Evolutionary conservation across 2,888 invertebrate genomes (phyloP).

Genomic region (Meloe dianella): DNA sequence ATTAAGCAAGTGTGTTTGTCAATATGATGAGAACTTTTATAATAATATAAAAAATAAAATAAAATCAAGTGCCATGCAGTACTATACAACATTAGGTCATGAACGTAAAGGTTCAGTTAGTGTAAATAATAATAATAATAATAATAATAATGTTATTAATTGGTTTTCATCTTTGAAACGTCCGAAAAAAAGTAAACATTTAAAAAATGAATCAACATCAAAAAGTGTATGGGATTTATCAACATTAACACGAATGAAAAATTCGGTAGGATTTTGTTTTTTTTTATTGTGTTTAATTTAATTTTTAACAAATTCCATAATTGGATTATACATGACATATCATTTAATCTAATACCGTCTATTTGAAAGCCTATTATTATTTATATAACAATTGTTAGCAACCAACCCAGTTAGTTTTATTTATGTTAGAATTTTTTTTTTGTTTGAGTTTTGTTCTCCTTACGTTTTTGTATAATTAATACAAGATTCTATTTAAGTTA

Average conservation of each 20-base stretch:
- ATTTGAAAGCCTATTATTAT: neutral
- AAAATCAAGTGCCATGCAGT: conserved; percentile 30
- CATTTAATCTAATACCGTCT: neutral
- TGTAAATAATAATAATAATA: conserved; percentile 23
- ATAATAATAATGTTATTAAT: conserved; percentile 63
- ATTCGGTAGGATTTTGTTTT: conserved; percentile 40
- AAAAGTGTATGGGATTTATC: conserved; percentile 56
- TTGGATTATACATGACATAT: neutral
- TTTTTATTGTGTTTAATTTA: conserved; percentile 11
- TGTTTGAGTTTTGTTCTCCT: conserved; percentile 33
- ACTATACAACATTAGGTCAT: conserved; percentile 54
- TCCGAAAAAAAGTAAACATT: conserved; percentile 55
- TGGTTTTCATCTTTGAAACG: conserved; percentile 84
- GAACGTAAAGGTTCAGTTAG: conserved; percentile 70
- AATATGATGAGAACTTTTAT: too few relatives aligned
- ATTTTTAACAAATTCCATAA: neutral
- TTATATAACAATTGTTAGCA: conserved; percentile 18
- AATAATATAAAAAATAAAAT: neutral
- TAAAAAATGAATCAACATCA: conserved; percentile 45
- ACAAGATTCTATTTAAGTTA: conserved; percentile 16
- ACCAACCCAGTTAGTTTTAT: conserved; percentile 8
- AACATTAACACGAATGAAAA: conserved; percentile 42
- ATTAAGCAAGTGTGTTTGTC: too few relatives aligned
- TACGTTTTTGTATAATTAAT: conserved; percentile 29
- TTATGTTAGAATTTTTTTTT: conserved; percentile 18